Conservation (phyloP, 92 coral and sea anemone genomes). For the Zoanthus solanderi region DNA sequence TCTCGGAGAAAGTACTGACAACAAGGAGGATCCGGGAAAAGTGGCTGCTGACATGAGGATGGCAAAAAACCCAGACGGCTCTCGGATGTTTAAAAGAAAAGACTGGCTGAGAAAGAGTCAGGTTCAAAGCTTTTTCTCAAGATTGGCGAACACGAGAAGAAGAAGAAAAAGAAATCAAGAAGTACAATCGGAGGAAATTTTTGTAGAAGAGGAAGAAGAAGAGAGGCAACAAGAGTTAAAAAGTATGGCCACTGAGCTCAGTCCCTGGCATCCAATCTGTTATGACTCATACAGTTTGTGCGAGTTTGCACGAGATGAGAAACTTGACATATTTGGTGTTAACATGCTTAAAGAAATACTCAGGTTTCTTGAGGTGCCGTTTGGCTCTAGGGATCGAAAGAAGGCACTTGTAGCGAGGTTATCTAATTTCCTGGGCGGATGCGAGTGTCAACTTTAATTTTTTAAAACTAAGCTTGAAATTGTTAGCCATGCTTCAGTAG, state of each 20-base stretch:
- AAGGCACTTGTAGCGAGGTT: too few species aligned
- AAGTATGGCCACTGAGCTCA: constrained; percentile 45
- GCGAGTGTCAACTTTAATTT: neutral
- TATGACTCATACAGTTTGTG: constrained; percentile 57
- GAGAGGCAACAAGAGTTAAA: constrained; percentile 48
- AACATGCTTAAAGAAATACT: neutral
- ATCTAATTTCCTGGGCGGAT: too few species aligned
- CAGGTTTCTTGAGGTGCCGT: neutral
- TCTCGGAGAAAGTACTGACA: constrained; percentile 48
- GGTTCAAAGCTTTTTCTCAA: constrained; percentile 1
- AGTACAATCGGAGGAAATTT: constrained; percentile 41
- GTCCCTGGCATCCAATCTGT: constrained; percentile 64
- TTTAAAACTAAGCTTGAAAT: neutral
- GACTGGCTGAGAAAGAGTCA: constrained; percentile 5
- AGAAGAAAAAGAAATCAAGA: constrained; percentile 17
- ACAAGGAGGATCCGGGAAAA: constrained; percentile 52
- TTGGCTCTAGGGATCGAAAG: neutral
- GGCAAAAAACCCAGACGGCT: constrained; percentile 43
- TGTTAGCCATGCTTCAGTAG: constrained; percentile 1
- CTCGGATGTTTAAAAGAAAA: constrained; percentile 46
- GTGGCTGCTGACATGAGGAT: constrained; percentile 43
- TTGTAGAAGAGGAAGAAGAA: constrained; percentile 56
- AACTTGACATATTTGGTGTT: constrained; percentile 54
- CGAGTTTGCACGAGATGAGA: constrained; percentile 36
- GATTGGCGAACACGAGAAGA: constrained; percentile 5